A percentile compares a stretch with the other conserved stretches of the same genome.
These are phyloP conservation scores for Tethya wilhelma DNA, from an alignment of 37 sponge, comb jelly and placozoan genomes.

Conservation along the genomic window DNA sequence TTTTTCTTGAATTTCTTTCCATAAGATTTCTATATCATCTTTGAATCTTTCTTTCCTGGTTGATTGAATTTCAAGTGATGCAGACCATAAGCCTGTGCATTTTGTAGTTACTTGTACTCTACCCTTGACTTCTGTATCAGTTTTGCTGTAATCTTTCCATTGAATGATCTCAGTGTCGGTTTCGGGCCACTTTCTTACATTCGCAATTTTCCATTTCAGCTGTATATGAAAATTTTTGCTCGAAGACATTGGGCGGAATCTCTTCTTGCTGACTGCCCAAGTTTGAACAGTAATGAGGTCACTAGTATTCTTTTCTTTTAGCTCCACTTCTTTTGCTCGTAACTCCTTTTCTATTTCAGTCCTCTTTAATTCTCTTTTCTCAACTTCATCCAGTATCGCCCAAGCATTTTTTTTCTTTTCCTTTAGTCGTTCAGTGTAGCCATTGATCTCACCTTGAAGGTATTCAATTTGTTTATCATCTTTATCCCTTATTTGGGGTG, in stretches of 20 bases:
- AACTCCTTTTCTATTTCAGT: neutral
- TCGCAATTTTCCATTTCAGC: conserved; percentile 1
- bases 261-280: conserved; percentile 13
- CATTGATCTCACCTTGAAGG: too few species aligned
- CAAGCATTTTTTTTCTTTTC: neutral
- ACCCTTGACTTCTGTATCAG: conserved; percentile 3
- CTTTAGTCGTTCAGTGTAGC: too few species aligned
- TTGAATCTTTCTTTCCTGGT: conserved; percentile 1
- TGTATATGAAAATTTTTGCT: neutral
- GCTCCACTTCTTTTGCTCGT: neutral
- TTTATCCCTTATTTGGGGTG: too few species aligned
- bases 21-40: conserved; percentile 5
- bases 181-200: conserved; percentile 5
- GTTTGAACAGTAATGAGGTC: neutral
- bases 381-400: neutral
- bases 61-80: neutral
- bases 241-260: neutral
- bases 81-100: conserved; percentile 24
- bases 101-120: neutral
- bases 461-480: too few species aligned
- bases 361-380: neutral
- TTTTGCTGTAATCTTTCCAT: neutral
- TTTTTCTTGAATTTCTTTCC: neutral
- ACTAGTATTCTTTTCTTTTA: too few species aligned
- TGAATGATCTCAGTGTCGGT: conserved; percentile 10